phyloP scores from a whole-genome alignment of 2,888 invertebrate species.

The Brenthis ino region DNA sequence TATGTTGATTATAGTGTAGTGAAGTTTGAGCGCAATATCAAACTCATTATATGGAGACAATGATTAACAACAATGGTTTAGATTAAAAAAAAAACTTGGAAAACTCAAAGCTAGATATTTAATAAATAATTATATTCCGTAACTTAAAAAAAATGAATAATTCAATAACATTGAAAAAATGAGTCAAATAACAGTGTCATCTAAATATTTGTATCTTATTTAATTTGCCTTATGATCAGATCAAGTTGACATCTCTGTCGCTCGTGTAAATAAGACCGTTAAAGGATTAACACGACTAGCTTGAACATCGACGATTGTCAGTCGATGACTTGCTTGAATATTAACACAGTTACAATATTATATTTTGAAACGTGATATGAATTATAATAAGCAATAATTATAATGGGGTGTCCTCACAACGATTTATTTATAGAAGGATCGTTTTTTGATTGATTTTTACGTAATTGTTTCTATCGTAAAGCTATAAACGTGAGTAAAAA shows the following conservation, averaged over 20 bases:
- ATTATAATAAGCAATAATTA: slow-evolving; percentile 45
- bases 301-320: slow-evolving; percentile 34
- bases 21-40: too few relatives aligned
- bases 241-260: slow-evolving; percentile 27
- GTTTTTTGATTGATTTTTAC: too few relatives aligned
- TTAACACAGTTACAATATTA: slow-evolving; percentile 48
- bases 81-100: too few relatives aligned
- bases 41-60: too few relatives aligned
- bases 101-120: too few relatives aligned
- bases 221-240: slow-evolving; percentile 14
- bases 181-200: neutral
- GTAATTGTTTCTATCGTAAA: too few relatives aligned
- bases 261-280: slow-evolving; percentile 36
- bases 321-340: slow-evolving; percentile 54
- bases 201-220: neutral
- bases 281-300: slow-evolving; percentile 38
- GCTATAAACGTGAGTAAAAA: too few relatives aligned
- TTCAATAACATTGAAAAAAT: neutral
- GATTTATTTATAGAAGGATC: too few relatives aligned
- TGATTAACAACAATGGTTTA: too few relatives aligned
- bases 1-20: too few relatives aligned
- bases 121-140: too few relatives aligned
- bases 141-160: too few relatives aligned
- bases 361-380: slow-evolving; percentile 49
- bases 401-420: neutral